Percentiles rank a stretch among this genome's conserved stretches.
Conservation (phyloP, 2,888 invertebrate species). For the Odontomyia ornata region DNA sequence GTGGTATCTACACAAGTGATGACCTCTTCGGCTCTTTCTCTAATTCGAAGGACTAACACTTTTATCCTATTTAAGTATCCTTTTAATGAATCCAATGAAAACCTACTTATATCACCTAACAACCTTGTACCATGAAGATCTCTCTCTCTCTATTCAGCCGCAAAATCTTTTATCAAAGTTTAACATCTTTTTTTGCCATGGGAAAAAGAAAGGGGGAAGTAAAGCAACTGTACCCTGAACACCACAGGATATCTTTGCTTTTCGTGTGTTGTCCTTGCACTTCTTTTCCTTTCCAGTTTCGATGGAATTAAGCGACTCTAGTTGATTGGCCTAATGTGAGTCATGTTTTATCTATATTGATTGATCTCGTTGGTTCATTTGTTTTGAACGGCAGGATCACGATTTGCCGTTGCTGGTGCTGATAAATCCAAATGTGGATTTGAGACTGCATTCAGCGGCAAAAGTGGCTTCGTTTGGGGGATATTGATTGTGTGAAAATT, state of each 20-base stretch:
- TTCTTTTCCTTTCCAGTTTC: conserved; percentile 8
- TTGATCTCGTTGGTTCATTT: conserved; percentile 26
- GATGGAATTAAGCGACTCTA: conserved; percentile 22
- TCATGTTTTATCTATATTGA: conserved; percentile 39
- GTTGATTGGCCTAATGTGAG: conserved; percentile 43
- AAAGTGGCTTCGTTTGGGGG: conserved; percentile 13
- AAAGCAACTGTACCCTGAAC: conserved; percentile 18
- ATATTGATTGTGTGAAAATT: conserved; percentile 38
- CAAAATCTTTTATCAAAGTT: conserved; percentile 27
- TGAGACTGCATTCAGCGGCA: neutral
- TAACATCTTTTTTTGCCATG: conserved; percentile 26
- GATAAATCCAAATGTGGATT: conserved; percentile 34
- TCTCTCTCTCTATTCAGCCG: neutral
- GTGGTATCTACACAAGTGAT: conserved; percentile 2
- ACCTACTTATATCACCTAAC: conserved; percentile 30
- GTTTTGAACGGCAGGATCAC: conserved; percentile 21
- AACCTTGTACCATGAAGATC: neutral
- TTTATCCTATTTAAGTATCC: conserved; percentile 25
- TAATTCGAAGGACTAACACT: conserved; percentile 6
- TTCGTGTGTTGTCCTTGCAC: neutral
- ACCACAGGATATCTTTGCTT: conserved; percentile 25
- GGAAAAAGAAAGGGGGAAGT: conserved; percentile 1
- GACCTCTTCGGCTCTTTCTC: neutral
- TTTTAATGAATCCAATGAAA: conserved; percentile 3
- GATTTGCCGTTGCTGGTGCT: neutral